Evolutionary conservation across 2,888 invertebrate genomes (phyloP).

Genomic region (Pyrocoelia pectoralis): DNA sequence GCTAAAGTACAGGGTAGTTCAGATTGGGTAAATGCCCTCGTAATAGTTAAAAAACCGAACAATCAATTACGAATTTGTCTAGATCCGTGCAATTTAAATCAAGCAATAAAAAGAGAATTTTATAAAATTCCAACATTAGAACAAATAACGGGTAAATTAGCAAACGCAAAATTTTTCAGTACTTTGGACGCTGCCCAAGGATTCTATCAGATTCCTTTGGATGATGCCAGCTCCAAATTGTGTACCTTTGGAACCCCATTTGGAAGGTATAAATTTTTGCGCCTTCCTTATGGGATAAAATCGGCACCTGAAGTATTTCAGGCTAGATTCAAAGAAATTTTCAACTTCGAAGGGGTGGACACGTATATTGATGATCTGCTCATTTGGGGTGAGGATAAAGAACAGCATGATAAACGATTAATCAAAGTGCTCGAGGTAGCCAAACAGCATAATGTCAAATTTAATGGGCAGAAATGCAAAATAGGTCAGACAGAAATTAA

Average conservation of each 20-base stretch:
- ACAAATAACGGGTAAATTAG: not conserved
- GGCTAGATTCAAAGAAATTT: constrained; percentile 9
- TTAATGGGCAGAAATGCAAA: not conserved
- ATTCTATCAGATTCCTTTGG: constrained; percentile 11
- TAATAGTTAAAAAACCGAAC: no score
- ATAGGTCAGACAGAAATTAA: not conserved
- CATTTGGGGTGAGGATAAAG: not conserved
- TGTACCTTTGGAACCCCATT: constrained; percentile 3
- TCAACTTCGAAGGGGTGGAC: not conserved
- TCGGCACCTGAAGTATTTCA: constrained; percentile 7
- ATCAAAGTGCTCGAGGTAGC: not conserved
- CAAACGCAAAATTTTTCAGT: constrained; percentile 12
- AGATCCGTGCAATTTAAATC: constrained; percentile 17
- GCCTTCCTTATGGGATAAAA: constrained; percentile 8
- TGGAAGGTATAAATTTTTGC: constrained; percentile 2
- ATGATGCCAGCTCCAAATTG: constrained; percentile 3
- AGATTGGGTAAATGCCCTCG: no score
- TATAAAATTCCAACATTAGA: constrained; percentile 9
- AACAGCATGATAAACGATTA: not conserved
- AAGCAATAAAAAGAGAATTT: constrained; percentile 2
- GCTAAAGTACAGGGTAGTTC: constrained; percentile 6
- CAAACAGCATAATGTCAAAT: not conserved
- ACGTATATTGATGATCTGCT: not conserved
- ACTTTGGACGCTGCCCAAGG: constrained; percentile 12
- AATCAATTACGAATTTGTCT: constrained; percentile 8